These are phyloP conservation scores for Chrysomela aeneicollis DNA, from an alignment of 2,888 invertebrate genomes.

Conservation along the genomic window DNA sequence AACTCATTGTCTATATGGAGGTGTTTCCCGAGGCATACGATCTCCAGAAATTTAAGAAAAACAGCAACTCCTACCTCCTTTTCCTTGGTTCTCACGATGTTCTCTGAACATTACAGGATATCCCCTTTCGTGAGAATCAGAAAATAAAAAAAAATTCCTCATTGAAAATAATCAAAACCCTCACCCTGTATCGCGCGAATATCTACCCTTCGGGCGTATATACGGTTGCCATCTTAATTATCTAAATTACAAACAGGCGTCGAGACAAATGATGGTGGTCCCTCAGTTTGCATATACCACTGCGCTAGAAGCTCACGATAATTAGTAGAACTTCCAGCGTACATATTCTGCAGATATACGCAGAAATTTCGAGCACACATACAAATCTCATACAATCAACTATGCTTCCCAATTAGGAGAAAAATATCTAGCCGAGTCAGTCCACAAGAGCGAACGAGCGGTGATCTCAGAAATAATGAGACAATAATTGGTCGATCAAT, in stretches of 20 bases:
- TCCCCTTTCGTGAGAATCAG: too few species aligned
- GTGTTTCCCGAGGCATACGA: too few species aligned
- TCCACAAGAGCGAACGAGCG: background rate
- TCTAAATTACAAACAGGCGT: background rate
- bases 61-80: too few species aligned
- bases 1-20: too few species aligned
- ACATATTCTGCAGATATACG: background rate
- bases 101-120: too few species aligned
- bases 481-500: background rate
- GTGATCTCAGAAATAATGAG: background rate
- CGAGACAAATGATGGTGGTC: background rate
- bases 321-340: background rate
- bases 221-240: background rate
- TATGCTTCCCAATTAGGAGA: background rate
- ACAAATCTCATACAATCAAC: background rate
- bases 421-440: background rate
- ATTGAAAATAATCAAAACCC: too few species aligned
- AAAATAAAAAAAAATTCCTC: too few species aligned
- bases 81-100: too few species aligned
- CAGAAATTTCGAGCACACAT: background rate
- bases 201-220: background rate
- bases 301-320: background rate
- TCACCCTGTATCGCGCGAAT: background rate
- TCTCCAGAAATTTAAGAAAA: too few species aligned
- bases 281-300: background rate